A percentile compares a stretch with the other conserved stretches of the same genome.
Conservation (phyloP, 2,113 vertebrate genomes). For the Pleuronectes platessa region DNA sequence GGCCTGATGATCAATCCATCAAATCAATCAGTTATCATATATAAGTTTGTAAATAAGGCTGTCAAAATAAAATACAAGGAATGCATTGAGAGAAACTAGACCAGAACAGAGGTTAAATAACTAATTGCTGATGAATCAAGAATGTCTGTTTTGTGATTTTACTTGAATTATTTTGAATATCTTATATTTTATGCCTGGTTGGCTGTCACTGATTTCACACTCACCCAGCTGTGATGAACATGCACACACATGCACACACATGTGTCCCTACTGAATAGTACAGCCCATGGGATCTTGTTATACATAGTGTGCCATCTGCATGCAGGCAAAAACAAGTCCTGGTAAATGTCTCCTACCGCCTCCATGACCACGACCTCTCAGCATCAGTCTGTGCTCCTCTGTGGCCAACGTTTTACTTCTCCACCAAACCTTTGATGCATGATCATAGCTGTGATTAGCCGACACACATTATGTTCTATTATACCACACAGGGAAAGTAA, state of each 20-base stretch:
- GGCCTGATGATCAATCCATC: too few relatives aligned
- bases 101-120: too few relatives aligned
- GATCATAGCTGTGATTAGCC: not conserved
- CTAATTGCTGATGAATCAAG: too few relatives aligned
- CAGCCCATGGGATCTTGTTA: slow-evolving; percentile 59
- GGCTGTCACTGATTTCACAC: not conserved
- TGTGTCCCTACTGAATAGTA: slow-evolving; percentile 33
- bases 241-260: not conserved
- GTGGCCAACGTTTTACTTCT: not conserved
- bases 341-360: not conserved
- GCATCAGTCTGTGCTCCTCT: too few relatives aligned
- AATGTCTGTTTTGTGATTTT: too few relatives aligned
- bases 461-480: not conserved
- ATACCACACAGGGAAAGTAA: not conserved
- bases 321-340: slow-evolving; percentile 49
- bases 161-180: too few relatives aligned
- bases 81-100: too few relatives aligned
- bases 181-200: not conserved
- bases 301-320: slow-evolving; percentile 47
- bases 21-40: too few relatives aligned
- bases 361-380: slow-evolving; percentile 6
- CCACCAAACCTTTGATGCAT: not conserved
- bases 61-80: too few relatives aligned
- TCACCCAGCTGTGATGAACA: slow-evolving; percentile 6
- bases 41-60: too few relatives aligned